These are phyloP conservation scores for Ailuropoda melanoleuca DNA, from an alignment of 2,113 vertebrate genomes.

Conservation along the genomic window DNA sequence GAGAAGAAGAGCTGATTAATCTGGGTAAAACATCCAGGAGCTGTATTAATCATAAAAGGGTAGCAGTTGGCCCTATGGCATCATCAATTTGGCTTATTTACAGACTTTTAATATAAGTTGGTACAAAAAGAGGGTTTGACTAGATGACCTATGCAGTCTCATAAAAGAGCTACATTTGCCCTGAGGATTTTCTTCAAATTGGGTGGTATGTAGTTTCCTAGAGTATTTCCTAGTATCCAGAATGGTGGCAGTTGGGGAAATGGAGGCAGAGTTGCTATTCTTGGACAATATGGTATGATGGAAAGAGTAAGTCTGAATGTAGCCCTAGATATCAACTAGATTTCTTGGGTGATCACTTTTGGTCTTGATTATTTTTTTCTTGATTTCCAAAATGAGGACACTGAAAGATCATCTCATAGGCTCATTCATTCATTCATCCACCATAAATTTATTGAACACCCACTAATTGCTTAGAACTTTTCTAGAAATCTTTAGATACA, in stretches of 20 bases:
- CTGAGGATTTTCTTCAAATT: background rate
- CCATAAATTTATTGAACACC: background rate
- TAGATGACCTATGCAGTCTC: background rate
- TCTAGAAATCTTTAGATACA: background rate
- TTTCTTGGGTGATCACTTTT: background rate
- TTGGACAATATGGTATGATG: background rate
- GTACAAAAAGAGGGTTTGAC: background rate
- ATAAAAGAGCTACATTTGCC: background rate
- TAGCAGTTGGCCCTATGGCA: background rate
- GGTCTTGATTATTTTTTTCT: background rate
- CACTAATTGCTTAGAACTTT: background rate
- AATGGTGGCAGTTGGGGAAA: background rate
- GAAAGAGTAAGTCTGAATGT: background rate
- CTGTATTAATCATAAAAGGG: background rate
- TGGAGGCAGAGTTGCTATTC: background rate
- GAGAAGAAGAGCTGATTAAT: background rate
- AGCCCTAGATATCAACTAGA: background rate
- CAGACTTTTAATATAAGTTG: background rate
- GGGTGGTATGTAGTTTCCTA: background rate
- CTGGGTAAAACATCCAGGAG: background rate
- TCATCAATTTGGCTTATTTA: background rate
- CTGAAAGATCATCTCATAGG: background rate
- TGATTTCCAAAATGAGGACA: background rate
- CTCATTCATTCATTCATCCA: background rate
- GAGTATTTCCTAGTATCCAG: background rate